A percentile compares a stretch with the other conserved stretches of the same genome.
Conservation (phyloP, 2,888 invertebrate genomes). For the Caenorhabditis auriculariae region DNA sequence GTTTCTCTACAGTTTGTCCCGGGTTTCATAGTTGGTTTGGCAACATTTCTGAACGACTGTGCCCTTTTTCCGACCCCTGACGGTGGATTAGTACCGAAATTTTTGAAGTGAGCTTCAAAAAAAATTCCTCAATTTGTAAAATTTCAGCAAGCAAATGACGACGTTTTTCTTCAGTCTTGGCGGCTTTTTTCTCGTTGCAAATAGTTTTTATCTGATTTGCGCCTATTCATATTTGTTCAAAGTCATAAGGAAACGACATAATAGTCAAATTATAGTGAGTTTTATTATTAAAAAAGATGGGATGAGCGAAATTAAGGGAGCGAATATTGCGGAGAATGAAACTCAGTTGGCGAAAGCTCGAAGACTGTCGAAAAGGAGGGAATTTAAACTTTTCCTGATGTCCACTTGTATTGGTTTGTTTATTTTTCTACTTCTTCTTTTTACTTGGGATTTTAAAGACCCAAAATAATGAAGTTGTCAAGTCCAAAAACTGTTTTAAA, state of each 20-base stretch:
- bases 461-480: too few species aligned
- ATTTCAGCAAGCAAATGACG: not conserved
- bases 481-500: not conserved
- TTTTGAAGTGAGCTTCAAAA: too few species aligned
- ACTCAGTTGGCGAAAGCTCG: slow-evolving; percentile 6
- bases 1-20: slow-evolving; percentile 16
- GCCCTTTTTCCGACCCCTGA: slow-evolving; percentile 10
- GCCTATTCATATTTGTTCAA: slow-evolving; percentile 13
- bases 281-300: not conserved
- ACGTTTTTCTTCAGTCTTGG: slow-evolving; percentile 12
- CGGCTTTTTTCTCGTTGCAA: slow-evolving; percentile 6
- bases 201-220: slow-evolving; percentile 8
- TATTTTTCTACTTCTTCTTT: not conserved
- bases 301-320: not conserved
- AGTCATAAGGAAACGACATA: slow-evolving; percentile 10
- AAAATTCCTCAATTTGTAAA: too few species aligned
- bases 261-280: slow-evolving; percentile 10
- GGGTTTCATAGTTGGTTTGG: slow-evolving; percentile 10
- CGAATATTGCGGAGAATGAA: slow-evolving; percentile 7
- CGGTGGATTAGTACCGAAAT: slow-evolving; percentile 13
- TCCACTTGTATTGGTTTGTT: slow-evolving; percentile 11
- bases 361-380: slow-evolving; percentile 5
- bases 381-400: slow-evolving; percentile 18
- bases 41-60: slow-evolving; percentile 8
- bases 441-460: too few species aligned